Evolutionary conservation across 2,113 vertebrate species (phyloP), one percentile per base, ranked within the genome.

Genomic region (Nesoenas mayeri): DNA sequence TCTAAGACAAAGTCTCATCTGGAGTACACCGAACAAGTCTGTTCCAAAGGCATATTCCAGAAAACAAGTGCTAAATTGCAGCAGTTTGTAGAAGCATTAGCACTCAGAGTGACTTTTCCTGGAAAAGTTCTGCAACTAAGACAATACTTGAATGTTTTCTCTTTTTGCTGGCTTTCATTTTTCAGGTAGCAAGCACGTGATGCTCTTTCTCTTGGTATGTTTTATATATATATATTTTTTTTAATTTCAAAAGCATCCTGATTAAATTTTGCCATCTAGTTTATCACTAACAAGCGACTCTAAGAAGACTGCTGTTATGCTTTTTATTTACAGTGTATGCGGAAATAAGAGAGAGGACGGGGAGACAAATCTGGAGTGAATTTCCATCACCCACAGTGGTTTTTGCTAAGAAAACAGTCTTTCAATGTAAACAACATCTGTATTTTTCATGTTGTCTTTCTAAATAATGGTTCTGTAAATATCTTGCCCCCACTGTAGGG

Each of bases 341-440:
- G 86, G 85, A 96, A 97, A 95, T 96, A 85, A 91, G 85, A 56
- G 26, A 54, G 5, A 21, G 54, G 73, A 90, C 16, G 14, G 32
- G 42, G 36, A 34, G 51, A 81, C 18, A 95, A 97, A 96, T 98
- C 96, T 97, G 97, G 96, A 97, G 92, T 95, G 83, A 94, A 97
- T 98, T 98, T 97, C 51, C 78, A 89, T 96, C 86, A 96, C 75
- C 81, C 89, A 48, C 70, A 89, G 71, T 94, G 91, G 57, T 72
- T 97, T 98, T 97, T 95, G 38, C 79, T 96, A 96, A 97, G 97
- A 98, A 97, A 98, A 98, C 93, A 97, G 60, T 16, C 93, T 91
- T 96, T 97, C 79, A 96, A 79, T 93, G 89, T 97, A 98, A 98
- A 97, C 97, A 98, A 93, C 88, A 96, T 95, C 93, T 96, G 89